Evolutionary conservation across 2,113 vertebrate species (phyloP).

Genomic region (Balaeniceps rex): DNA sequence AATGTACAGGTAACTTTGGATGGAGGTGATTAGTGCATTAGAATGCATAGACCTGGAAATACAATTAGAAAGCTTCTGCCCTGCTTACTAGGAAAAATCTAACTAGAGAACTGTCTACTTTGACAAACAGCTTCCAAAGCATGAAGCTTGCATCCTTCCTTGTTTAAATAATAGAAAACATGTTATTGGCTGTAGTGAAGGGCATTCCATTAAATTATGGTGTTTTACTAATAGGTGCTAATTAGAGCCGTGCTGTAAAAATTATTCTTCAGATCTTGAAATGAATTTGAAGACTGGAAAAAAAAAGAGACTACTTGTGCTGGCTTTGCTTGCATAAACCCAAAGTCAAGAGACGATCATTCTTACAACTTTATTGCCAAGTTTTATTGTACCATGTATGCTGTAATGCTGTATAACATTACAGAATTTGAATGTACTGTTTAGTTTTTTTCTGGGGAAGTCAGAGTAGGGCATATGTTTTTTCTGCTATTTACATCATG

Average conservation of each 20-base stretch:
- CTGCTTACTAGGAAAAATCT: slow-evolving; percentile 55
- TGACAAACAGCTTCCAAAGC: slow-evolving; percentile 67
- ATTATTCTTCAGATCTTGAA: slow-evolving; percentile 25
- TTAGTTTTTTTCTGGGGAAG: background rate
- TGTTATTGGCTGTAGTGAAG: slow-evolving; percentile 37
- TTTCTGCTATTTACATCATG: background rate
- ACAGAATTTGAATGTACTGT: background rate
- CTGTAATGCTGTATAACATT: background rate
- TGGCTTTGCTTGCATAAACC: slow-evolving; percentile 11
- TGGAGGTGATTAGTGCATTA: slow-evolving; percentile 54
- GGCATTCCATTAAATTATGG: slow-evolving; percentile 38
- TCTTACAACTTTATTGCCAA: background rate
- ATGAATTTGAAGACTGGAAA: background rate
- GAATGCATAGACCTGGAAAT: slow-evolving; percentile 55
- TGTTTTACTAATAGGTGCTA: slow-evolving; percentile 62
- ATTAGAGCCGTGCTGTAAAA: slow-evolving; percentile 31
- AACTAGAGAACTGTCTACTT: slow-evolving; percentile 52
- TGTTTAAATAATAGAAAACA: slow-evolving; percentile 48
- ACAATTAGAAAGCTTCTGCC: slow-evolving; percentile 62
- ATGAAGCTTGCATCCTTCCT: slow-evolving; percentile 64
- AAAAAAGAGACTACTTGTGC: slow-evolving; percentile 20
- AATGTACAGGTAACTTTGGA: slow-evolving; percentile 78
- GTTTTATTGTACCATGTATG: background rate
- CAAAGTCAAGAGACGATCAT: background rate
- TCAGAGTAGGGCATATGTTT: background rate